Conservation (phyloP, 2,797 vertebrate species). For the Sciaenops ocellatus region DNA sequence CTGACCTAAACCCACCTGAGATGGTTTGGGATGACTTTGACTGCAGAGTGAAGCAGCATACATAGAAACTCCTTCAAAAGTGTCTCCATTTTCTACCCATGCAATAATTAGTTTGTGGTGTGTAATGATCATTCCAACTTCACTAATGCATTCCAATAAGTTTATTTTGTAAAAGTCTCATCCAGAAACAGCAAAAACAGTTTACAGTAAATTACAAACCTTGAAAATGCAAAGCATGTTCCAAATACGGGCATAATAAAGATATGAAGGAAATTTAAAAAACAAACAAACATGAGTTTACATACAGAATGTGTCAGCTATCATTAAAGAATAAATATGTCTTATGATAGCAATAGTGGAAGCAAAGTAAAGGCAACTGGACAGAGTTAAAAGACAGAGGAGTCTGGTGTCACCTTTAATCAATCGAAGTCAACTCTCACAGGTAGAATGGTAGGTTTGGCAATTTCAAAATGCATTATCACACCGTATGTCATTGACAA, state of each 20-base stretch:
- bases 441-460: slow-evolving; percentile 22
- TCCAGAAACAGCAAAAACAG: slow-evolving; percentile 92
- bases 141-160: slow-evolving; percentile 88
- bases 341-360: slow-evolving; percentile 86
- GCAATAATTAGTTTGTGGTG: background rate
- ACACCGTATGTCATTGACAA: background rate
- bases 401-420: slow-evolving; percentile 68
- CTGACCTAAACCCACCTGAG: too few relatives aligned
- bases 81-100: background rate
- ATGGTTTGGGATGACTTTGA: too few relatives aligned
- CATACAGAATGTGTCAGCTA: slow-evolving; percentile 84
- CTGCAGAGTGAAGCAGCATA: too few relatives aligned
- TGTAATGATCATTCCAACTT: background rate
- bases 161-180: slow-evolving; percentile 96
- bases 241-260: slow-evolving; percentile 90
- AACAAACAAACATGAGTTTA: slow-evolving; percentile 78
- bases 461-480: slow-evolving; percentile 29
- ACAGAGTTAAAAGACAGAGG: slow-evolving; percentile 61
- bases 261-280: slow-evolving; percentile 79
- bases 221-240: slow-evolving; percentile 92
- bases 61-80: too few relatives aligned
- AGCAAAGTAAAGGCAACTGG: slow-evolving; percentile 85
- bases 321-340: slow-evolving; percentile 92
- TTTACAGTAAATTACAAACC: slow-evolving; percentile 97
- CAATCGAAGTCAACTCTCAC: slow-evolving; percentile 7